Base-by-base conservation (phyloP, 1,140 invertebrate genomes). In the Atta texana region DNA sequence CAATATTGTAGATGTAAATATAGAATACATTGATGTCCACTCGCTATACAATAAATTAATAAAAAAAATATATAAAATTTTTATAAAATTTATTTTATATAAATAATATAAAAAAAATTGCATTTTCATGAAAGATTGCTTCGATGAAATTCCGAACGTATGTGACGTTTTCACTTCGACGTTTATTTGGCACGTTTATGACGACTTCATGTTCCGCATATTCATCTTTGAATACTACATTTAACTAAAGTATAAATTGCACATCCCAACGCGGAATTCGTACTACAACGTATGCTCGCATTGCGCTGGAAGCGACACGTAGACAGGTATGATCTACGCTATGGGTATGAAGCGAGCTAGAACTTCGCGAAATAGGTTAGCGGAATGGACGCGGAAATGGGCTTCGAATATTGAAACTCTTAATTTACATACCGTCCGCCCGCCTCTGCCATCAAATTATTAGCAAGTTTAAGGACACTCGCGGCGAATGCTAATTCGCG, bases 401-500 rank as follows among this genome's bases (percentile, higher is more conserved):
- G 39, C 80, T 84, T 84, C 80, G 80, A 84, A 84, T 84, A 84
- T 84, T 84, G 80, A 84, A 84, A 84, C 80, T 84, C 80, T 84
- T 84, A 84, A 84, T 84, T 84, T 84, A 84, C 80, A 84, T 84
- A 84, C 69, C 44, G 69, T 84, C 57, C 69, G 34, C 53, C 39
- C 64, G 66, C 34, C 53, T 71, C 55, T 57, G 80, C 55, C 80
- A 74, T 84, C 80, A 89, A 90, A 89, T 90, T 81, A 89, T 90
- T 84, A 90, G 86, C 68, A 87, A 84, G 64, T 82, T 39, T 68
- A 74, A 74, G 88, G 74, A 87, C 81, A 78, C 59, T 57, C 66
- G 71, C 55, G 85, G 55, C 77, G 88, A 87, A 85, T 78, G 89
- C 77, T 77, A 89, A 89, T 90, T 89, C 88, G 66, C 88, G 59